phyloP scores from a whole-genome alignment of 2,888 invertebrate genomes.

The Aleiodes alternator region DNA sequence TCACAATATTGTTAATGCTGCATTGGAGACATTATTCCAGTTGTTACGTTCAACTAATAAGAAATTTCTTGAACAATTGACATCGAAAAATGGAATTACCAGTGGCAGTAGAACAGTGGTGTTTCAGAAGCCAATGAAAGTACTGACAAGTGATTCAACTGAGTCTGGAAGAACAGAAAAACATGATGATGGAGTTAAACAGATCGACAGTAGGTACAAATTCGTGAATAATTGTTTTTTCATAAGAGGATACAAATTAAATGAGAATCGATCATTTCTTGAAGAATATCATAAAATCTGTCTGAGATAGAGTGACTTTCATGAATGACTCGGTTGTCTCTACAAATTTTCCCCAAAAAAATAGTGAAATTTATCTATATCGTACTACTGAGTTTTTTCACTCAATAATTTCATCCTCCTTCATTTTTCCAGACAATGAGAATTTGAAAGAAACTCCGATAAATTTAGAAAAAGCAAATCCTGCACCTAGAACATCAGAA shows the following conservation, averaged over 20 bases:
- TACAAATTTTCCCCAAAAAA: background rate
- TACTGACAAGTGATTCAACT: conserved; percentile 61
- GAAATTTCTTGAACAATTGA: conserved; percentile 73
- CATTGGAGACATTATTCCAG: conserved; percentile 83
- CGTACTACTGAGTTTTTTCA: too few relatives aligned
- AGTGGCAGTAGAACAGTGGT: conserved; percentile 63
- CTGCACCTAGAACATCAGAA: too few relatives aligned
- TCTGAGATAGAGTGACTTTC: background rate
- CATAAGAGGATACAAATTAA: background rate
- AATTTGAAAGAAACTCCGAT: conserved; percentile 66
- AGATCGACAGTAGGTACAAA: conserved; percentile 63
- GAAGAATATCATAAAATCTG: background rate
- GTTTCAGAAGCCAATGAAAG: conserved; percentile 48
- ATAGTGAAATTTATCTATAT: too few relatives aligned
- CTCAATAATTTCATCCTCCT: background rate
- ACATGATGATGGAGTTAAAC: conserved; percentile 53
- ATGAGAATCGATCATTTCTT: background rate
- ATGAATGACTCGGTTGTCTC: background rate
- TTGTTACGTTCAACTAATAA: conserved; percentile 77
- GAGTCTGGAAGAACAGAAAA: conserved; percentile 61
- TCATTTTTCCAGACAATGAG: conserved; percentile 60
- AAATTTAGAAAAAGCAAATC: background rate
- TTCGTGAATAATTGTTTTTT: background rate
- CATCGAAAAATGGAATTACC: conserved; percentile 74
- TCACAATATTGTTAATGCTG: conserved; percentile 92